Evolutionary conservation across 2,113 vertebrate species (phyloP).

Genomic region (Phaethornis superciliosus): DNA sequence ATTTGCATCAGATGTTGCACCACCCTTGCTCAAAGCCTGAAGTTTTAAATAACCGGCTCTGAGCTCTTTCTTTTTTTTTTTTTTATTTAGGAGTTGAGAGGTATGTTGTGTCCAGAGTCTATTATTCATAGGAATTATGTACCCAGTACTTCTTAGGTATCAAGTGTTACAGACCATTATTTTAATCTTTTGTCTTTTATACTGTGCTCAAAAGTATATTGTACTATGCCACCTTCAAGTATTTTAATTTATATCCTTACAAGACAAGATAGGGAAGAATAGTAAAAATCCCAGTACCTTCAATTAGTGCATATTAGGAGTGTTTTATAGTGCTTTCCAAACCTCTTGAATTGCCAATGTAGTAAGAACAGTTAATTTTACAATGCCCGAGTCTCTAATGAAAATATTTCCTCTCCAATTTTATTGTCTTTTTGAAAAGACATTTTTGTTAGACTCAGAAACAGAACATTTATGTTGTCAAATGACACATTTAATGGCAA

Average conservation of each 20-base stretch:
- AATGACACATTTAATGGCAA: background rate
- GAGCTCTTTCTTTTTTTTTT: no score
- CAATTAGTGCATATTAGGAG: background rate
- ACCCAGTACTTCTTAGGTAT: background rate
- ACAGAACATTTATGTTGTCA: background rate
- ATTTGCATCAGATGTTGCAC: background rate
- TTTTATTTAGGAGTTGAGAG: no score
- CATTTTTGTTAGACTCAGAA: conserved; percentile 5
- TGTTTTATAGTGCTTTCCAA: background rate
- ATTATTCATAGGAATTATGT: background rate
- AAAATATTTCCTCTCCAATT: background rate
- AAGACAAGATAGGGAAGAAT: background rate
- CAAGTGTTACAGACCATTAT: background rate
- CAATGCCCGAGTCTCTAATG: conserved; percentile 8
- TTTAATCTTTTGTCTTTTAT: background rate
- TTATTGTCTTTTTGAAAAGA: background rate
- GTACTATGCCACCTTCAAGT: background rate
- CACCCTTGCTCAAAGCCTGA: background rate
- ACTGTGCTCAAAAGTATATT: background rate
- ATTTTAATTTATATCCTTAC: background rate
- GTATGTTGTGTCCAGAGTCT: background rate
- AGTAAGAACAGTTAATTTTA: conserved; percentile 23
- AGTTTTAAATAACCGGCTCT: background rate
- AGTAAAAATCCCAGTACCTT: background rate
- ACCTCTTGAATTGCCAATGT: background rate